Conservation (phyloP, 2,113 vertebrate species). For the Gymnogyps californianus region DNA sequence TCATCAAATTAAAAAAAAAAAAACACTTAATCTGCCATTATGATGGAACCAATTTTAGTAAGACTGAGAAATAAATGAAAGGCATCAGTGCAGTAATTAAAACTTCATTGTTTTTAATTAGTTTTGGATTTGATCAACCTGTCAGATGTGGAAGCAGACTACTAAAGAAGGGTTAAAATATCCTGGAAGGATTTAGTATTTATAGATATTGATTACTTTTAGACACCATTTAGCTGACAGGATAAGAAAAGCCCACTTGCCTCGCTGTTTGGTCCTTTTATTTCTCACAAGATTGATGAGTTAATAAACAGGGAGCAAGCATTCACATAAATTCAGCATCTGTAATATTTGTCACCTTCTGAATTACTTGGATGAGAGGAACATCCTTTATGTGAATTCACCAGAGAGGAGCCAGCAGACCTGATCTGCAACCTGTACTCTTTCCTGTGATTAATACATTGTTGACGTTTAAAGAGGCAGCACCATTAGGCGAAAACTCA, state of each 20-base stretch:
- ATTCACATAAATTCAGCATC: constrained; percentile 77
- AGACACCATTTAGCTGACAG: constrained; percentile 57
- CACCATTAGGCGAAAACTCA: constrained; percentile 35
- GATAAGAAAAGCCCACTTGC: constrained; percentile 67
- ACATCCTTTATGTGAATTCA: constrained; percentile 75
- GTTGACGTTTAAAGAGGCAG: constrained; percentile 53
- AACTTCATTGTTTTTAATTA: constrained; percentile 42
- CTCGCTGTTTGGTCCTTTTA: constrained; percentile 63
- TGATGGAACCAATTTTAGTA: neutral
- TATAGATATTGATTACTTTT: constrained; percentile 75
- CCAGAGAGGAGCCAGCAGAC: constrained; percentile 38
- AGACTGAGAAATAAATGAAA: constrained; percentile 11
- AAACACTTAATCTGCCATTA: neutral
- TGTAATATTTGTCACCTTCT: constrained; percentile 78
- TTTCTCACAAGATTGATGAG: constrained; percentile 78
- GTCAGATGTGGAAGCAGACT: neutral
- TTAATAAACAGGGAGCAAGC: constrained; percentile 77
- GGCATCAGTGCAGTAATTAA: neutral
- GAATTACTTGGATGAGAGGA: constrained; percentile 72
- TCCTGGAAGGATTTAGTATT: constrained; percentile 61
- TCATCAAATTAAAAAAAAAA: neutral
- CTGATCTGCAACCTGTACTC: constrained; percentile 40
- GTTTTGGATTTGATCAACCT: neutral
- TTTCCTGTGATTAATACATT: constrained; percentile 62
- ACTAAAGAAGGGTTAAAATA: constrained; percentile 66